Evolutionary conservation across 2,797 vertebrate genomes (phyloP), one percentile per base, ranked within the genome.

Genomic region (Acanthurus leucopareius): DNA sequence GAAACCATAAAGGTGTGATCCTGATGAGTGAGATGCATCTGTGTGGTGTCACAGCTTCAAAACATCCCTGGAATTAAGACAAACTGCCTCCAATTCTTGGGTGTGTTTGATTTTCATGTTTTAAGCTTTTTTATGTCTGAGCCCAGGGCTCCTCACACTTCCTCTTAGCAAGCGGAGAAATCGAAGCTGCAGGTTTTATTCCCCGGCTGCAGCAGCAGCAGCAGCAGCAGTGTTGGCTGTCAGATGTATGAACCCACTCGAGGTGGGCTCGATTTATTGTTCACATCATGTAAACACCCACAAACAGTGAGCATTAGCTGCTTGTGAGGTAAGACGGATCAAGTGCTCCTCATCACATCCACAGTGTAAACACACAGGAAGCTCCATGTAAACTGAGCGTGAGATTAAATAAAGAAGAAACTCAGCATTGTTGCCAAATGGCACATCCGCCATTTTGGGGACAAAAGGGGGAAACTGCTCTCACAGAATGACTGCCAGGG

Each of bases 101-200:
- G 13, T 16, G 13, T 10, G 57, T 69, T 71, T 2, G 19, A 13
- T 58, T 42, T 60, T 2, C 25, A 22, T 22, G 47, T 32, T 25
- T 2, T 15, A 8, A 17, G 11, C 11, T 16, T 62, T 51, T 42
- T 19, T 52, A 32, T 71, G 45, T 75, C 17, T 0, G 42, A 6
- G 22, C 47, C 63, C 1, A 1, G 15, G 62, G 64, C 77, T 74
- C 52, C 75, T 68, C 45, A 13, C 66, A 73, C 65, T 73, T 70
- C 73, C 67, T 75, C 49, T 47, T 40, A 57, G 8, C 51, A 35
- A 52, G 44, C 32, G 1, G 8, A 64, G 75, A 83, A 85, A 83
- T 86, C 67, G 81, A 75, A 83, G 58, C 65, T 66, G 71, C 53
- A 58, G 53, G 22, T 82, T 84, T 80, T 8, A 80, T 70, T 32